A percentile compares a stretch with the other conserved stretches of the same genome.
Conservation (phyloP, 2,888 invertebrate genomes). For the Prenolepis imparis region DNA sequence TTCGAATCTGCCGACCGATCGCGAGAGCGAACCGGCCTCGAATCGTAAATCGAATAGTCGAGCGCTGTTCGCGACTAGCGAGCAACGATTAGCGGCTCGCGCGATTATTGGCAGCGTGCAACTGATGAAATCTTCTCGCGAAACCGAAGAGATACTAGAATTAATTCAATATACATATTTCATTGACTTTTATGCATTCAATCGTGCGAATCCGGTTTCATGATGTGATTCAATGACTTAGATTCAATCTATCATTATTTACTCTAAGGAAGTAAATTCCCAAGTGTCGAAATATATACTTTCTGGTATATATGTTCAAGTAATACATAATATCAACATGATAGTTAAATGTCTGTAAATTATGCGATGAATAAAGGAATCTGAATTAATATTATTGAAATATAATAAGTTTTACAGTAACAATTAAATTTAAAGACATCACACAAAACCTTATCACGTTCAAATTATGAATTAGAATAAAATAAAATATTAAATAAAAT, state of each 20-base stretch:
- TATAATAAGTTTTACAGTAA: slow-evolving; percentile 12
- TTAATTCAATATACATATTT: neutral
- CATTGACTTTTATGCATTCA: neutral
- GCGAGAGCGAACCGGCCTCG: slow-evolving; percentile 38
- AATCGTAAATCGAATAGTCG: slow-evolving; percentile 63
- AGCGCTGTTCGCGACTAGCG: slow-evolving; percentile 57
- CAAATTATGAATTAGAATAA: neutral
- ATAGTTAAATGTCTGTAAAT: neutral
- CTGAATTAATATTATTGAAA: neutral
- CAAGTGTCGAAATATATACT: neutral
- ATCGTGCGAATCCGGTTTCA: neutral
- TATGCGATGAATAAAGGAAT: neutral
- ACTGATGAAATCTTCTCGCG: slow-evolving; percentile 72
- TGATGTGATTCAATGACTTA: neutral
- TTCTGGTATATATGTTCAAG: neutral
- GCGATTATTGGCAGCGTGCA: slow-evolving; percentile 66
- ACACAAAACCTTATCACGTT: too few species aligned
- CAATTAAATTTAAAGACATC: neutral
- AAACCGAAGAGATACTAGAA: slow-evolving; percentile 36
- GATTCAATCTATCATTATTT: neutral
- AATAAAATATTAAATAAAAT: neutral
- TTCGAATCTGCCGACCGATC: slow-evolving; percentile 30
- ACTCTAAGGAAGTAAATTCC: neutral
- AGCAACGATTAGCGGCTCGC: slow-evolving; percentile 65
- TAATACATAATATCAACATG: neutral